These are phyloP conservation scores for Teleiodes luculella DNA, from an alignment of 2,888 invertebrate genomes.

Conservation along the genomic window DNA sequence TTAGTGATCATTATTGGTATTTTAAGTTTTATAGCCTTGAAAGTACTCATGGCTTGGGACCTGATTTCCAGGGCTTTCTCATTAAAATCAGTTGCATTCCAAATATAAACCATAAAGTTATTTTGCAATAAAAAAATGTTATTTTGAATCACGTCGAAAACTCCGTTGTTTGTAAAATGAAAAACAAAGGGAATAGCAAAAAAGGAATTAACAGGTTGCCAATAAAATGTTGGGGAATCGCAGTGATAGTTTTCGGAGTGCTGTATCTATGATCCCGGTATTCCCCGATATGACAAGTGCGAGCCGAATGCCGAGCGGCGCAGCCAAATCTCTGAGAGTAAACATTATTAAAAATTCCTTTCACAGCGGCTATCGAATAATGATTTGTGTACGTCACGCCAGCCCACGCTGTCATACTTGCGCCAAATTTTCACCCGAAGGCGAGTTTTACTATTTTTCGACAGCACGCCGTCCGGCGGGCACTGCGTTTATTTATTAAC, in stretches of 20 bases:
- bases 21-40: constrained; percentile 20
- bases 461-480: constrained; percentile 57
- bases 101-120: background rate
- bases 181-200: constrained; percentile 45
- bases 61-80: too few relatives aligned
- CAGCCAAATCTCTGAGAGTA: constrained; percentile 58
- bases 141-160: too few relatives aligned
- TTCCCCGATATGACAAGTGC: constrained; percentile 45
- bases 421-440: constrained; percentile 64
- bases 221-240: constrained; percentile 33
- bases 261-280: constrained; percentile 27
- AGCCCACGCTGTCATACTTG: constrained; percentile 69
- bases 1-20: constrained; percentile 25
- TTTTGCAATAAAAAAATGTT: too few relatives aligned
- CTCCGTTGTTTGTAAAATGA: background rate
- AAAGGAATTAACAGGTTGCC: constrained; percentile 44
- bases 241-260: constrained; percentile 40
- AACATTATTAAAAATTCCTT: constrained; percentile 75
- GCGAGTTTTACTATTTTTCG: constrained; percentile 61
- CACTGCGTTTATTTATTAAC: constrained; percentile 77
- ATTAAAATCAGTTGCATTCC: constrained; percentile 11
- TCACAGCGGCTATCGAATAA: constrained; percentile 68
- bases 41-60: background rate
- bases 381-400: constrained; percentile 67
- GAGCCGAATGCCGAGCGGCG: constrained; percentile 35